These are phyloP conservation scores for Drosophila acutilabella DNA, from an alignment of 2,888 invertebrate species.

Conservation along the genomic window DNA sequence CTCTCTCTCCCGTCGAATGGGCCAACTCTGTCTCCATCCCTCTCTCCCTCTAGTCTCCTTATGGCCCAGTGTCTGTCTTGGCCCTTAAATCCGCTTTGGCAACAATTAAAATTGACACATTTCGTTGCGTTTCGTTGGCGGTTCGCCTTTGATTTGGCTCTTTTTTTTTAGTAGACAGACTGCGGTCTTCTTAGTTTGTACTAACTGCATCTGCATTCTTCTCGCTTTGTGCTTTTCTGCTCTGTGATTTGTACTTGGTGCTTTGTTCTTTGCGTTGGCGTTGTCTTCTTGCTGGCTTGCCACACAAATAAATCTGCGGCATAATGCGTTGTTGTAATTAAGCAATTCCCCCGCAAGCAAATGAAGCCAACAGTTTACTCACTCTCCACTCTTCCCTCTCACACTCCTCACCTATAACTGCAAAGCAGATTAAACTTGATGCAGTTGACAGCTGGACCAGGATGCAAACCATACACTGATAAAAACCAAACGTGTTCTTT, in stretches of 20 bases:
- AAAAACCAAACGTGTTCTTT: background rate
- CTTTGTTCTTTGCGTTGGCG: constrained; percentile 79
- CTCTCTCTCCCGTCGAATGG: constrained; percentile 15
- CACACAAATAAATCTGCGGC: constrained; percentile 59
- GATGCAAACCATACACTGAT: background rate
- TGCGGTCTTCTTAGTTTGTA: background rate
- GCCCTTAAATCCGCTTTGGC: constrained; percentile 74
- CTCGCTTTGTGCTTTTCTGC: constrained; percentile 59
- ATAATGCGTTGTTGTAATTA: constrained; percentile 66
- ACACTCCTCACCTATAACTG: background rate
- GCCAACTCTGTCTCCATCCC: constrained; percentile 17
- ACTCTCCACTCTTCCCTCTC: background rate
- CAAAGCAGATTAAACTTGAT: constrained; percentile 25
- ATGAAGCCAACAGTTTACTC: constrained; percentile 34
- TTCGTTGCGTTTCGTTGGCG: constrained; percentile 76
- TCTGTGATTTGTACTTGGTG: constrained; percentile 67
- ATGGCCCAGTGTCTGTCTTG: constrained; percentile 4
- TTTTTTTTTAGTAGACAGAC: background rate
- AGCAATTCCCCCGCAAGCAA: constrained; percentile 67
- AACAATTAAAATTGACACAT: constrained; percentile 83
- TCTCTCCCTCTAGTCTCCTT: constrained; percentile 26
- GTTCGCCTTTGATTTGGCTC: constrained; percentile 57
- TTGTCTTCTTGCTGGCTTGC: constrained; percentile 28
- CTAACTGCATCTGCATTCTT: constrained; percentile 65
- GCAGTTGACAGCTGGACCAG: constrained; percentile 22